Base-by-base conservation (phyloP, 2,888 invertebrate species). In the Acronicta aceris region DNA sequence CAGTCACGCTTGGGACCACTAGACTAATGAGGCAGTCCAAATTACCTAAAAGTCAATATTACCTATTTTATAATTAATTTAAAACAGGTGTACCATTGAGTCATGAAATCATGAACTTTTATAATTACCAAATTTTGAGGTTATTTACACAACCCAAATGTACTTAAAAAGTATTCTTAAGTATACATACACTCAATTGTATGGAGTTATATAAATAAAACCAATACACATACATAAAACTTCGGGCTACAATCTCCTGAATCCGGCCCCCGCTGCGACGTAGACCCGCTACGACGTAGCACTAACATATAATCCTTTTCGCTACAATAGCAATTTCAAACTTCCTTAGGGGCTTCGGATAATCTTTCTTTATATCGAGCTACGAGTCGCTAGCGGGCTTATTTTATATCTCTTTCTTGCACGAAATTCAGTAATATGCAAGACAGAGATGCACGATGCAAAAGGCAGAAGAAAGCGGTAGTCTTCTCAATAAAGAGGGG, bases 301-400 rank as follows among this genome's bases (percentile, higher is more conserved):
- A 92, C 91, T 92, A 93, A 92, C 95, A 90, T 95, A 95, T 95
- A 95, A 95, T 95, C 95, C 95, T 94, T 94, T 95, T 95, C 92
- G 94, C 94, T 95, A 95, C 94, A 95, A 95, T 93, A 94, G 95
- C 95, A 95, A 95, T 95, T 95, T 93, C 94, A 93, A 95, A 95
- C 94, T 95, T 95, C 94, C 95, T 95, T 94, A 93, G 95, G 95
- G 95, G 93, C 94, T 93, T 92, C 87, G 92, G 93, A 94, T 95
- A 95, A 95, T 95, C 95, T 95, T 95, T 95, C 95, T 95, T 95
- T 94, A 94, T 95, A 94, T 92, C 91, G 91, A 89, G 89, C 89
- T 90, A 89, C 86, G 88, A 89, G 87, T 84, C 87, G 86, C 83
- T 89, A 88, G 87, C 81, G 79, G 81, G 84, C 86, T 80, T 69